Conservation (phyloP, 2,113 vertebrate genomes). For the Hemichromis elongatus region DNA sequence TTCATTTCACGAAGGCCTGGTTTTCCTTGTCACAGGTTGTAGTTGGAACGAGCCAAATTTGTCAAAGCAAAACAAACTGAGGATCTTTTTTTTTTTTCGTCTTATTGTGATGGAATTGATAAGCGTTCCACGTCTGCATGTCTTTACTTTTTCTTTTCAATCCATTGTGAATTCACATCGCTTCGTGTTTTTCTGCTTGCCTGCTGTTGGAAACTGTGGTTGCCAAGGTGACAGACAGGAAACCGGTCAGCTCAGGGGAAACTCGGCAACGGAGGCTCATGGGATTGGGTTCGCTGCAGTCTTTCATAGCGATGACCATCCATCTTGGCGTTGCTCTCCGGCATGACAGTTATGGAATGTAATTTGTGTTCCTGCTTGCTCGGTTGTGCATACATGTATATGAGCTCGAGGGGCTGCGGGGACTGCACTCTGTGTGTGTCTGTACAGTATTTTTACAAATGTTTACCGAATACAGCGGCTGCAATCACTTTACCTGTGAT, state of each 20-base stretch:
- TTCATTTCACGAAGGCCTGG: not conserved
- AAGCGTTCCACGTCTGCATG: conserved; percentile 18
- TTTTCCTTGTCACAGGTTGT: not conserved
- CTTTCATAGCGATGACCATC: conserved; percentile 31
- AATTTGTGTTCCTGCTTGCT: conserved; percentile 33
- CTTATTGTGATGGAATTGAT: not conserved
- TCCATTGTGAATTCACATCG: conserved; percentile 16
- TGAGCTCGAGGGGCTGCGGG: not conserved
- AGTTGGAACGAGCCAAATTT: not conserved
- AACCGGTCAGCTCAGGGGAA: conserved; percentile 14
- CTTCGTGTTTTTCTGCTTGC: conserved; percentile 29
- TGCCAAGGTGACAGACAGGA: conserved; percentile 55
- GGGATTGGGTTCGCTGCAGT: conserved; percentile 34
- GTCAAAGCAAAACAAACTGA: not conserved
- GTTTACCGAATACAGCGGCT: not conserved
- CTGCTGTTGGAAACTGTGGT: conserved; percentile 23
- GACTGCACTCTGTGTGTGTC: not conserved
- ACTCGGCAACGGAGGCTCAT: conserved; percentile 16
- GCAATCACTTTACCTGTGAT: conserved; percentile 27
- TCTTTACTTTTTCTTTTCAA: not conserved
- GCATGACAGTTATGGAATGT: conserved; percentile 55
- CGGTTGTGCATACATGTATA: conserved; percentile 14
- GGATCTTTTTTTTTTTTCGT: not conserved
- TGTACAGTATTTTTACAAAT: conserved; percentile 16
- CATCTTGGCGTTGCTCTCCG: conserved; percentile 36